Evolutionary conservation across 2,113 vertebrate species (phyloP).

Genomic region (Condylura cristata): DNA sequence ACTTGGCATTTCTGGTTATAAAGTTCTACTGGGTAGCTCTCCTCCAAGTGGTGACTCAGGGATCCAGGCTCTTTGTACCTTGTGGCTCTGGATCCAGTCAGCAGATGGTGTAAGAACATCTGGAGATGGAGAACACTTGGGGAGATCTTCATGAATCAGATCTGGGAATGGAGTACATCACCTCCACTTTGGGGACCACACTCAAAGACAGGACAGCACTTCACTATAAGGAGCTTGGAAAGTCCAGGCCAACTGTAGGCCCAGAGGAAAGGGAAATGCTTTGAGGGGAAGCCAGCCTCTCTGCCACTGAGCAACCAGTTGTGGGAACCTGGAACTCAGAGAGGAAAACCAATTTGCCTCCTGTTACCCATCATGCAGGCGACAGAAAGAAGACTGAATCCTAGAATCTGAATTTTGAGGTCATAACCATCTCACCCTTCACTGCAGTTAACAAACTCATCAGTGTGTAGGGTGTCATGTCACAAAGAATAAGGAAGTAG

Average conservation of each 20-base stretch:
- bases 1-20: background rate
- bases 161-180: background rate
- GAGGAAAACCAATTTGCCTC: background rate
- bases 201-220: background rate
- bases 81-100: background rate
- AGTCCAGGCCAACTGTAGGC: too few relatives aligned
- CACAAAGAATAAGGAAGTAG: background rate
- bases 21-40: background rate
- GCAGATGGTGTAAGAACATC: background rate
- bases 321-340: background rate
- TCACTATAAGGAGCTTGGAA: background rate
- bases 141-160: background rate
- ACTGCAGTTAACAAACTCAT: too few relatives aligned
- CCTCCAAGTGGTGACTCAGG: background rate
- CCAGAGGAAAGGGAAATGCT: background rate
- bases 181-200: background rate
- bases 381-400: background rate
- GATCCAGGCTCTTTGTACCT: background rate
- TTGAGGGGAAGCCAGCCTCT: background rate
- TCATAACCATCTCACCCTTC: rapidly evolving
- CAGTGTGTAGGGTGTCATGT: rapidly evolving
- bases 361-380: background rate
- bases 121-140: background rate
- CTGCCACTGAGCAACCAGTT: background rate
- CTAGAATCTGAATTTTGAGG: background rate